phyloP scores from a whole-genome alignment of 2,113 vertebrate genomes.

The Parotia lawesii region DNA sequence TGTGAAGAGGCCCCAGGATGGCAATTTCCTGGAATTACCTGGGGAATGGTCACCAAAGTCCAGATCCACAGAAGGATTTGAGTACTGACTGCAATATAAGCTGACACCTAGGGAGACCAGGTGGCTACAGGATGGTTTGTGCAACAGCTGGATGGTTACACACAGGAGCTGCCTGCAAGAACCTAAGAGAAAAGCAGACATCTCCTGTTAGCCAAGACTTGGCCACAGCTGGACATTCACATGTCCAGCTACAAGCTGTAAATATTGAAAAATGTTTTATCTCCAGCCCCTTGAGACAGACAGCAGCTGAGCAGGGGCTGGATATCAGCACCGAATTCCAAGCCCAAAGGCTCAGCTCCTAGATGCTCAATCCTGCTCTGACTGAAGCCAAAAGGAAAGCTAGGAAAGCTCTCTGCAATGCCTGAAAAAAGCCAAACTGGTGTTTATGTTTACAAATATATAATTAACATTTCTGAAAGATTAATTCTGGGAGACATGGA shows the following conservation, averaged over 20 bases:
- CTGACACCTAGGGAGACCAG: background rate
- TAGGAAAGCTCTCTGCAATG: background rate
- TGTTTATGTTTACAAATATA: background rate
- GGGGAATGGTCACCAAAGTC: background rate
- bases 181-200: background rate
- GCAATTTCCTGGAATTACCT: background rate
- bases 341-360: background rate
- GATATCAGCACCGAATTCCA: background rate
- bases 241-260: background rate
- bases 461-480: background rate
- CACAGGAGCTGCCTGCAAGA: background rate
- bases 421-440: background rate
- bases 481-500: background rate
- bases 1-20: background rate
- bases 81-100: background rate
- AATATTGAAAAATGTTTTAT: background rate
- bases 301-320: background rate
- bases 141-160: background rate
- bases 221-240: background rate
- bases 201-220: background rate
- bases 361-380: background rate
- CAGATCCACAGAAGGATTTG: background rate
- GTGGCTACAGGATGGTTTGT: background rate
- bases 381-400: background rate
- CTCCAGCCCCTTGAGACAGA: background rate